Evolutionary conservation across 2,113 vertebrate genomes (phyloP).

Genomic region (Hipposideros armiger): DNA sequence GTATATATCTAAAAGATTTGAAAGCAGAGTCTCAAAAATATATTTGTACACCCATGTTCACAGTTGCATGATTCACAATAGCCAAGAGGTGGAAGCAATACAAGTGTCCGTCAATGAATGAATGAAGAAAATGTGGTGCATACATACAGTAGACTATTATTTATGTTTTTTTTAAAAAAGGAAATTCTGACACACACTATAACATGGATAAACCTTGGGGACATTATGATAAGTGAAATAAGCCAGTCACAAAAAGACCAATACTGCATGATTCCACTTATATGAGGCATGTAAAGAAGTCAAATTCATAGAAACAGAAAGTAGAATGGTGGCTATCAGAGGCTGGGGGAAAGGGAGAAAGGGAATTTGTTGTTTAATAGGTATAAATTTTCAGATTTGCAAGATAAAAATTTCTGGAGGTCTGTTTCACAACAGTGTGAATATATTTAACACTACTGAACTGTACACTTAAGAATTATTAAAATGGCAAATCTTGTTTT

Average conservation of each 20-base stretch:
- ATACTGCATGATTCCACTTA: not conserved
- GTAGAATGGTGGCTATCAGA: not conserved
- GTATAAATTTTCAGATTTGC: not conserved
- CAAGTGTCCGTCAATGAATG: not conserved
- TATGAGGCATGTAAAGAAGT: not conserved
- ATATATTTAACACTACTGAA: not conserved
- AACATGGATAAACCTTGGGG: not conserved
- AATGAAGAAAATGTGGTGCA: not conserved
- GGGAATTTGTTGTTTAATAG: not conserved
- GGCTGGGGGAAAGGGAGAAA: not conserved
- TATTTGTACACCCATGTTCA: not conserved
- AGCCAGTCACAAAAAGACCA: not conserved
- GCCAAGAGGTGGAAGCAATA: not conserved
- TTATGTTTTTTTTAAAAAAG: not conserved
- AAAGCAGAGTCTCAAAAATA: not conserved
- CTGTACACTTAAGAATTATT: not conserved
- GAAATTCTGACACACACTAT: not conserved
- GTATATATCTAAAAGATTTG: not conserved
- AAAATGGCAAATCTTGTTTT: not conserved
- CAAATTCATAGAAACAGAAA: not conserved
- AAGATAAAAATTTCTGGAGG: not conserved
- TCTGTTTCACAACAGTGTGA: not conserved
- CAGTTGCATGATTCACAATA: not conserved
- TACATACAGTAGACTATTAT: not conserved
- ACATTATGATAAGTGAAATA: not conserved